Base-by-base conservation (phyloP, 2,113 vertebrate genomes). In the Prietella phreatophila region DNA sequence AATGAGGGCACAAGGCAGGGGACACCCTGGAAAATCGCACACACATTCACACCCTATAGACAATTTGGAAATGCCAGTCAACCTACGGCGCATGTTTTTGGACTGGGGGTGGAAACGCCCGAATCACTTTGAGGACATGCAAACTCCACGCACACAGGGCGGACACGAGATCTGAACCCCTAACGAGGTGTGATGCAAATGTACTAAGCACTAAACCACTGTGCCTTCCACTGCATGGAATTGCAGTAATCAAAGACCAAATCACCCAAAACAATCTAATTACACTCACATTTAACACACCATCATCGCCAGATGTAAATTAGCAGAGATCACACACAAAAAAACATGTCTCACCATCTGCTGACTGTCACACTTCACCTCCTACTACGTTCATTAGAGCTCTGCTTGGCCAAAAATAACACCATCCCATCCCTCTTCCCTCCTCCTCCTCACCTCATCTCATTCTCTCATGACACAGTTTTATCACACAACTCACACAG, bases 401-500 rank as follows among this genome's bases (percentile, higher is more conserved):
- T 65, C 27, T 30, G 22, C 47, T 60, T 19, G 47, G 82, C 83
- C 88, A 90, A 90, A 91, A 89, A 91, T 91, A 91, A 91, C 90
- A 89, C 69, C 73, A 85, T 79, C 63, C 58, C 71, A 86, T 33
- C 90, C 89, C 83, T 76, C 88, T 89, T 84, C 55, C 56, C 73
- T 87, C 86, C 89, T 50, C 78, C 86, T 89, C 67, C 82, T 56
- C 83, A 75, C 27, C 58, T 79, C 78, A 69, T 61, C 73, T 56
- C 60, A 88, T 83, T 89, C 85, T 89, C 55, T 71, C 20, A 1
- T 4, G n/a, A 63, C 71, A 56, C 60, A 56, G 61, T 87, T 83
- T 90, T 85, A 88, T 90, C 87, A 88, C 56, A 63, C 53, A n/a
- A 65, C 83, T n/a, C 53, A 81, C 86, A 83, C 82, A 55, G 42